Percentiles rank a stretch among this genome's conserved stretches.
Evolutionary conservation across 1,140 invertebrate genomes (phyloP).

Genomic region (Semibalanus balanoides): DNA sequence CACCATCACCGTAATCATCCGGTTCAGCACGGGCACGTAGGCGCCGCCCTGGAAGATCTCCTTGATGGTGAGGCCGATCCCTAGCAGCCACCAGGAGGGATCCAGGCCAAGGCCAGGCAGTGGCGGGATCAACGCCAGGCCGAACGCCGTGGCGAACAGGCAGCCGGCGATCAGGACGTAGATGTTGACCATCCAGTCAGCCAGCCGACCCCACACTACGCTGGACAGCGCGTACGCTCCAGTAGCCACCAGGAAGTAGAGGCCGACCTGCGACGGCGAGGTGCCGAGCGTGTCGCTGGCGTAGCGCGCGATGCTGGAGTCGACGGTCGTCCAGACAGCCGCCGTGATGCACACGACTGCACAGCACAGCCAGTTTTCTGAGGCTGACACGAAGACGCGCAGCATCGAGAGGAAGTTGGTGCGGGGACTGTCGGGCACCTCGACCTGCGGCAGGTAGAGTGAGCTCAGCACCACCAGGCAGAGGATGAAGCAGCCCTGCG

Average conservation of each 20-base stretch:
- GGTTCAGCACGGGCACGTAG: neutral
- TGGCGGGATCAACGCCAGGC: neutral
- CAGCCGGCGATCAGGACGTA: neutral
- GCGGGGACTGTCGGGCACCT: too few relatives aligned
- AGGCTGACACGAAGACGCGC: slow-evolving; percentile 43
- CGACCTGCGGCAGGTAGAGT: slow-evolving; percentile 38
- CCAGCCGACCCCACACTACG: neutral
- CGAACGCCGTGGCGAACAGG: neutral
- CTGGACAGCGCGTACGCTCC: neutral
- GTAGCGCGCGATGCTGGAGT: neutral
- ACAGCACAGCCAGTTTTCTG: slow-evolving; percentile 38
- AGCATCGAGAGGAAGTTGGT: slow-evolving; percentile 38
- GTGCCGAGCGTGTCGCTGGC: neutral
- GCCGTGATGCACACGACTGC: neutral
- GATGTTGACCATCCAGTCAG: neutral
- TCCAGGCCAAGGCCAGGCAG: neutral
- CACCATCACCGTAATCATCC: neutral
- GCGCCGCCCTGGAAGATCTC: slow-evolving; percentile 4
- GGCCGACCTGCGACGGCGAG: neutral
- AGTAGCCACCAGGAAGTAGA: neutral
- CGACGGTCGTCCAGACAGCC: neutral
- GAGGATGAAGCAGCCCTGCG: slow-evolving; percentile 34
- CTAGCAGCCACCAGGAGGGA: neutral
- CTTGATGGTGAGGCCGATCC: slow-evolving; percentile 1
- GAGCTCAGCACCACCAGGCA: slow-evolving; percentile 39